Evolutionary conservation across 2,797 vertebrate genomes (phyloP), one percentile per base, ranked within the genome.

Genomic region (Tenualosa thibaudeaui): DNA sequence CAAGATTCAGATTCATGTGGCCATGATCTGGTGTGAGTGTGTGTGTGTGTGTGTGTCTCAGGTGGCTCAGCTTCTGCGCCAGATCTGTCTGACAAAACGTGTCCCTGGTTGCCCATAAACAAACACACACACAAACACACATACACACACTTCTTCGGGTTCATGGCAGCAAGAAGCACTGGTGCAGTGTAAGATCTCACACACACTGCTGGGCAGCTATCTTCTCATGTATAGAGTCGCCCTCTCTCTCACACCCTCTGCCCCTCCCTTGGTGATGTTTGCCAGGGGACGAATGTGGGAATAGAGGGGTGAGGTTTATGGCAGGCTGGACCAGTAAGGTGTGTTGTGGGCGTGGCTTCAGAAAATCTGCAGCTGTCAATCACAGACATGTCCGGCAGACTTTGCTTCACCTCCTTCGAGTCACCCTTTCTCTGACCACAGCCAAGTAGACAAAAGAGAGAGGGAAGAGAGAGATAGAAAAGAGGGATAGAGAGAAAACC

Each of bases 11-110:
- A n/a, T n/a, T 2, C 24, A 2, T 65, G 22, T 22, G 24, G 60
- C 24, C 5, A 5, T 9, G 9, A 31, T 31, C 62, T 65, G 24
- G 24, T 24, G n/a, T 24, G n/a, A 9, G 62, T 65, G 22, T 65
- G 60, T 65, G 60, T 65, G 60, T 65, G 60, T 65, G 60, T 65
- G 60, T 65, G 19, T 65, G 60, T 65, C 54, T 56, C 13, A 37
- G 9, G 26, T 68, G 9, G 26, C 12, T 62, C n/a, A 62, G n/a
- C 5, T 62, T 24, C n/a, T 0, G 22, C 58, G n/a, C 58, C n/a
- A 24, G 58, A 24, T 62, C 22, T 22, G 58, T 5, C 9, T 62
- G 17, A 58, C 58, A 19, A 17, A 58, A 19, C 56, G 3, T 5
- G 56, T 22, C 56, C 19, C 56, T 58, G 56, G 19, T 58, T 58